A percentile compares a stretch with the other conserved stretches of the same genome.
Conservation (phyloP, 2,888 invertebrate species). For the Unio delphinus region DNA sequence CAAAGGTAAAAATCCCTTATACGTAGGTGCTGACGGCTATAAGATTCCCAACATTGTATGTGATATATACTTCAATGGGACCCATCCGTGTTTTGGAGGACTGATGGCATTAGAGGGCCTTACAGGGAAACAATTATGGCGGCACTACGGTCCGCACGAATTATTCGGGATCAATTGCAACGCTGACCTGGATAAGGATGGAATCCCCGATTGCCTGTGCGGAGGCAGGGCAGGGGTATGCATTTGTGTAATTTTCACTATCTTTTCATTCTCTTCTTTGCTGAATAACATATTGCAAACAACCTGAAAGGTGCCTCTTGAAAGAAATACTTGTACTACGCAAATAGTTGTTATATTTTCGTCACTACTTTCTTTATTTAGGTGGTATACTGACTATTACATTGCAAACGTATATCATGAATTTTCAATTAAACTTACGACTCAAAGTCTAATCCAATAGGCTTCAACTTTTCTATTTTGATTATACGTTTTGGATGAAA, state of each 20-base stretch:
- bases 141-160: conserved; percentile 81
- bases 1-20: background rate
- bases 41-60: conserved; percentile 75
- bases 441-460: too few species aligned
- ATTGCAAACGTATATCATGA: too few species aligned
- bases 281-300: too few species aligned
- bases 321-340: too few species aligned
- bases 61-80: conserved; percentile 79
- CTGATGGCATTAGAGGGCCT: conserved; percentile 83
- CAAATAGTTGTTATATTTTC: too few species aligned
- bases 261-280: too few species aligned
- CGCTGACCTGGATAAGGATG: conserved; percentile 81
- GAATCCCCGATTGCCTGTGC: conserved; percentile 81
- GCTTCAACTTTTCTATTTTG: too few species aligned
- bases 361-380: too few species aligned
- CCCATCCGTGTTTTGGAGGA: conserved; percentile 81
- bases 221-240: conserved; percentile 82
- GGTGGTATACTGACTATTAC: too few species aligned
- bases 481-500: too few species aligned
- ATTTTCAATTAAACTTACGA: too few species aligned
- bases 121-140: conserved; percentile 83
- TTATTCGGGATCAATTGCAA: conserved; percentile 83
- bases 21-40: conserved; percentile 76
- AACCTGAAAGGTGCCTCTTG: too few species aligned
- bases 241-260: background rate